Evolutionary conservation across 92 coral and sea anemone genomes (phyloP).

Genomic region (Anthopleura xanthogrammica): DNA sequence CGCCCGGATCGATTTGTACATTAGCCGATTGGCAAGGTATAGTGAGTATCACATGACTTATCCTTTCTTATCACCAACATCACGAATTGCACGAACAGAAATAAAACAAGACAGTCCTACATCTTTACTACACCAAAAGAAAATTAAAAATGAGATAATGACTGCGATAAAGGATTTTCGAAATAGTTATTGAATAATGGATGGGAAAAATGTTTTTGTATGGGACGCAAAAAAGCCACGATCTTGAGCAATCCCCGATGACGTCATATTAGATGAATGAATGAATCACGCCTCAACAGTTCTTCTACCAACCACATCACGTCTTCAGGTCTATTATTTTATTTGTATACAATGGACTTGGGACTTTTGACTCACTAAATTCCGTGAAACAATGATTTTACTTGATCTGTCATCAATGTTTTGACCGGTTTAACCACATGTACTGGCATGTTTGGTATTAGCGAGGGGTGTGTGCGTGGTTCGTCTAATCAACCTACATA

Average conservation of each 20-base stretch:
- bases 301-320: background rate
- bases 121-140: conserved; percentile 1
- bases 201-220: background rate
- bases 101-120: background rate
- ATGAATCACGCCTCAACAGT: background rate
- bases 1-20: conserved; percentile 16
- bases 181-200: background rate
- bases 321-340: background rate
- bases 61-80: background rate
- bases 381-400: background rate
- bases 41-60: background rate
- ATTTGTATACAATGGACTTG: conserved; percentile 1
- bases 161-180: background rate
- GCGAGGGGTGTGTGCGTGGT: background rate
- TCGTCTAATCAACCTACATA: background rate
- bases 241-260: background rate
- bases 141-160: background rate
- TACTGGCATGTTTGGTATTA: background rate
- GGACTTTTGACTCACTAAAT: background rate
- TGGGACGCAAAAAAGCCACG: background rate
- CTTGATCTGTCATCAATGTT: conserved; percentile 2
- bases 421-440: background rate
- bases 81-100: background rate
- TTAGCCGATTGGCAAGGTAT: conserved; percentile 2
- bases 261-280: background rate